Evolutionary conservation across 2,888 invertebrate species (phyloP).

Genomic region (Chloroclysta siterata): DNA sequence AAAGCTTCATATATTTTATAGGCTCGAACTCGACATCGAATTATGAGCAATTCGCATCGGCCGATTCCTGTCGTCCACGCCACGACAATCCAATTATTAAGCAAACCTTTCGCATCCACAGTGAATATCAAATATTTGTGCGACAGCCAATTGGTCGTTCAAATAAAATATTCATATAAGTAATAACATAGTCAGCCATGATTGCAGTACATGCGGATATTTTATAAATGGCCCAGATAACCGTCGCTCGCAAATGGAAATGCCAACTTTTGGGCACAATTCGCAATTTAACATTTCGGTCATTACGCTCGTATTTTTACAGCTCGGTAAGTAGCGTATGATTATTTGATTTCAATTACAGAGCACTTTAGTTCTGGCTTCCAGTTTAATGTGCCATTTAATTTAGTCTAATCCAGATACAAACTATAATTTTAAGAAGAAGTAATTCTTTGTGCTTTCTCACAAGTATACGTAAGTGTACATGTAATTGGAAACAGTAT

Average conservation of each 20-base stretch:
- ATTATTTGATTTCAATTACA: slow-evolving; percentile 24
- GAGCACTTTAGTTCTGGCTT: background rate
- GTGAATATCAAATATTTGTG: slow-evolving; percentile 78
- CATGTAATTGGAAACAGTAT: background rate
- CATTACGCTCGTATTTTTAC: slow-evolving; percentile 24
- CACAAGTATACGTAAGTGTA: background rate
- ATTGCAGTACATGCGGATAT: slow-evolving; percentile 40
- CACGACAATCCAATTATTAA: slow-evolving; percentile 80
- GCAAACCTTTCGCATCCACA: slow-evolving; percentile 77
- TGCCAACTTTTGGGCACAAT: slow-evolving; percentile 24
- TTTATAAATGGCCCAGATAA: slow-evolving; percentile 45
- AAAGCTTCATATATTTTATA: slow-evolving; percentile 64
- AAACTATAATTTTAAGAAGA: background rate
- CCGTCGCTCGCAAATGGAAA: slow-evolving; percentile 27
- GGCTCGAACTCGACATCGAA: slow-evolving; percentile 54
- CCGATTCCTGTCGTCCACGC: slow-evolving; percentile 67
- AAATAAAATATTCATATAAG: slow-evolving; percentile 76
- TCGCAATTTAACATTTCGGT: slow-evolving; percentile 24
- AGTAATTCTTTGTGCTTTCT: no score
- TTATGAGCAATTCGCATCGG: slow-evolving; percentile 75
- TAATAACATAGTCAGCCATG: slow-evolving; percentile 61
- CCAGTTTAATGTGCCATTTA: background rate
- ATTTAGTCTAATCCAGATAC: background rate
- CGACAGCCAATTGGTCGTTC: slow-evolving; percentile 67
- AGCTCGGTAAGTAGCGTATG: slow-evolving; percentile 15